A percentile compares a stretch with the other conserved stretches of the same genome.
Conservation (phyloP, 1,140 invertebrate genomes). For the Heliothis subflexa region DNA sequence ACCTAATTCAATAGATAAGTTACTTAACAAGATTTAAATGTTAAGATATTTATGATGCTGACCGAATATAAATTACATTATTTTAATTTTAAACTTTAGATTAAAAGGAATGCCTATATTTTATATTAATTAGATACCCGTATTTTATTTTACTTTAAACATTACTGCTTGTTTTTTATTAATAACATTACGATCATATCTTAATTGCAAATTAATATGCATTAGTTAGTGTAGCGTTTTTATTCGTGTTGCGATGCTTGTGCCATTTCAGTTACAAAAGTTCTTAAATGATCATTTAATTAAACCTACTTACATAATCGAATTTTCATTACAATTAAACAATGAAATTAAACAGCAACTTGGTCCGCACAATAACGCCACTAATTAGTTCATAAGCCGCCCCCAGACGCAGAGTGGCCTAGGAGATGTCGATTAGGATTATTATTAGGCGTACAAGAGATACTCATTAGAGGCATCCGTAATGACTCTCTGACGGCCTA, state of each 20-base stretch:
- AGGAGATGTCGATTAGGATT: conserved; percentile 29
- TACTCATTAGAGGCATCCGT: conserved; percentile 46
- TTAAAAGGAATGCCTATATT: background rate
- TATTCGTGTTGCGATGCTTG: conserved; percentile 13
- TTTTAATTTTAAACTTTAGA: conserved; percentile 10
- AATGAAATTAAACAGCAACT: conserved; percentile 1
- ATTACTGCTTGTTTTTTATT: conserved; percentile 19
- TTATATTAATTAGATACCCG: background rate
- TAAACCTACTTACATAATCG: conserved; percentile 32
- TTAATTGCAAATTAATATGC: conserved; percentile 42
- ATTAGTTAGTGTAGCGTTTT: conserved; percentile 11
- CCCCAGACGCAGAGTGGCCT: conserved; percentile 4
- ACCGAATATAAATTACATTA: conserved; percentile 18
- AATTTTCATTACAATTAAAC: conserved; percentile 17
- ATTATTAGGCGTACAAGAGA: conserved; percentile 44
- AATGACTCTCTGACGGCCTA: conserved; percentile 43
- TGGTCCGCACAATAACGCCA: background rate
- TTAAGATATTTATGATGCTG: conserved; percentile 14
- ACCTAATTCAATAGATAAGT: conserved; percentile 39
- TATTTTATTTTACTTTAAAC: conserved; percentile 2
- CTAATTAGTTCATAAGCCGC: conserved; percentile 14
- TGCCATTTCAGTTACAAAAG: conserved; percentile 12
- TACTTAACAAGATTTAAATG: conserved; percentile 25
- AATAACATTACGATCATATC: conserved; percentile 33
- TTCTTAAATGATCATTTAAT: conserved; percentile 35